These are phyloP conservation scores for Nephila pilipes DNA, from an alignment of 1,140 invertebrate genomes.

Conservation along the genomic window DNA sequence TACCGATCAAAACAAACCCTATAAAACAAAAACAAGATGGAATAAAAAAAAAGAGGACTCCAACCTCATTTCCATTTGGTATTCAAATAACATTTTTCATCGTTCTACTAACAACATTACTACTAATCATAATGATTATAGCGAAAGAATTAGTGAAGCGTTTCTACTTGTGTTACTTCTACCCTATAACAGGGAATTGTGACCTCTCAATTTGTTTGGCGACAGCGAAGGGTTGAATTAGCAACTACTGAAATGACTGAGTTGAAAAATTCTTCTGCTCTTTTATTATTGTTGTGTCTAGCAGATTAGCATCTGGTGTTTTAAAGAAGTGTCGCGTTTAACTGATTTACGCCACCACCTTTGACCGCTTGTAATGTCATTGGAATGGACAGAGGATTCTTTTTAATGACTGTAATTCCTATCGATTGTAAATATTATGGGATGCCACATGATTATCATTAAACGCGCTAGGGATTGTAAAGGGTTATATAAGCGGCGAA, in stretches of 20 bases:
- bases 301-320: conserved; percentile 18
- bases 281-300: not conserved
- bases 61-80: conserved; percentile 10
- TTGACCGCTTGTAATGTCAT: not conserved
- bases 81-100: conserved; percentile 26
- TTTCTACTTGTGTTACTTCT: not conserved
- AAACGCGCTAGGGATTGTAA: not conserved
- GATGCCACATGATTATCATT: not conserved
- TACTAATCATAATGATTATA: conserved; percentile 45
- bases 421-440: not conserved
- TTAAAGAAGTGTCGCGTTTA: conserved; percentile 12
- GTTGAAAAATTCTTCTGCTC: not conserved
- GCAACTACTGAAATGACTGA: not conserved
- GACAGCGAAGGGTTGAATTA: conserved; percentile 10
- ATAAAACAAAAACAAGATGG: not conserved
- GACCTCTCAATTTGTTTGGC: conserved; percentile 42
- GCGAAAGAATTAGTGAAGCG: conserved; percentile 15
- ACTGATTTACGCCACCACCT: not conserved
- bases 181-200: not conserved
- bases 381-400: not conserved
- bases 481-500: not conserved
- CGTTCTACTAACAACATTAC: not conserved
- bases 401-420: not conserved
- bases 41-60: not conserved
- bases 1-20: no score